Percentiles rank a stretch among this genome's conserved stretches.
These are phyloP conservation scores for Pagetopsis macropterus DNA, from an alignment of 2,797 vertebrate species.

Conservation along the genomic window DNA sequence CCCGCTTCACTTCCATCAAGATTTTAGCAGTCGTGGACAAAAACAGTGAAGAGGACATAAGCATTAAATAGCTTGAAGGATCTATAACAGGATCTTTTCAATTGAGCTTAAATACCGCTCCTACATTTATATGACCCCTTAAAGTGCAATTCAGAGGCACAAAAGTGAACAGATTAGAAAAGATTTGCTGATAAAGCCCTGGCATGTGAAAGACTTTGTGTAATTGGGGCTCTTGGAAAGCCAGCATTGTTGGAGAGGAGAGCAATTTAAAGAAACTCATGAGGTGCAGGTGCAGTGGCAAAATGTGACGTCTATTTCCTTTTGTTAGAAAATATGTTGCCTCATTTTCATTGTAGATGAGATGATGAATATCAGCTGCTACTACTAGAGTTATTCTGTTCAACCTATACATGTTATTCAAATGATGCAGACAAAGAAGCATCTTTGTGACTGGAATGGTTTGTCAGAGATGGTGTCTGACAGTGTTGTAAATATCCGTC, in stretches of 20 bases:
- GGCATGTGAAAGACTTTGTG: conserved; percentile 74
- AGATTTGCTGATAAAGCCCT: conserved; percentile 65
- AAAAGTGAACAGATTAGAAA: conserved; percentile 75
- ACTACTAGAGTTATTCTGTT: not conserved
- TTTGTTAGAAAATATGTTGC: conserved; percentile 13
- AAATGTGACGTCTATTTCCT: conserved; percentile 26
- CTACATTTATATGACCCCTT: conserved; percentile 45
- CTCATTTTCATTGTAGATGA: not conserved
- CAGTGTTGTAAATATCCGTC: conserved; percentile 7
- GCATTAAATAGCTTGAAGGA: conserved; percentile 11
- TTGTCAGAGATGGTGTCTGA: conserved; percentile 29
- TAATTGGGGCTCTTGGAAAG: conserved; percentile 80
- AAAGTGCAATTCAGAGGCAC: conserved; percentile 70
- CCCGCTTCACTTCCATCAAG: conserved; percentile 2
- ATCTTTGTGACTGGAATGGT: conserved; percentile 28
- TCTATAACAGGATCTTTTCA: conserved; percentile 31
- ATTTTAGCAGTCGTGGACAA: conserved; percentile 2
- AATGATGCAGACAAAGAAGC: conserved; percentile 13
- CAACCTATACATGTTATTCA: not conserved
- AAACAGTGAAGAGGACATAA: conserved; percentile 10
- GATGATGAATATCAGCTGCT: conserved; percentile 9
- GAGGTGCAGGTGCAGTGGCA: conserved; percentile 65
- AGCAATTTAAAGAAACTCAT: conserved; percentile 49
- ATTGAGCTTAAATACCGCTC: conserved; percentile 26
- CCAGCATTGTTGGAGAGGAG: conserved; percentile 53